A percentile compares a stretch with the other conserved stretches of the same genome.
Evolutionary conservation across 2,888 invertebrate genomes (phyloP).

Genomic region (Boloria euphrosyne): DNA sequence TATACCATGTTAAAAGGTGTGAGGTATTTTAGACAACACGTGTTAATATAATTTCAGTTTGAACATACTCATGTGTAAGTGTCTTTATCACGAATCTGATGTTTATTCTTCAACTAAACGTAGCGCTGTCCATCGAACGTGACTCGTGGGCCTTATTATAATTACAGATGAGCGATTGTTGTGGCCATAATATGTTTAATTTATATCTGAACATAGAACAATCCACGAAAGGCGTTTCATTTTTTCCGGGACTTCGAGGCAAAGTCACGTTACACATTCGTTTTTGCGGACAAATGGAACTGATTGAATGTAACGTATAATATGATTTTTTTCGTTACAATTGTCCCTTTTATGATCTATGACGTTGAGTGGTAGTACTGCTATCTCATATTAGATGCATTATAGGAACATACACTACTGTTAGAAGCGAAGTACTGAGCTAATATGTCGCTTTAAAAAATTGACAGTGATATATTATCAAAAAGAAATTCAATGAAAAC

Average conservation of each 20-base stretch:
- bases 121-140: slow-evolving; percentile 62
- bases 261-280: slow-evolving; percentile 60
- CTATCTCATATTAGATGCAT: slow-evolving; percentile 44
- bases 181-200: slow-evolving; percentile 76
- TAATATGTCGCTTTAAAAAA: too few relatives aligned
- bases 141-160: slow-evolving; percentile 74
- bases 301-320: slow-evolving; percentile 54
- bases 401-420: slow-evolving; percentile 23
- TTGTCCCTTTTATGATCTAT: slow-evolving; percentile 52
- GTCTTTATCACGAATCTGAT: slow-evolving; percentile 45
- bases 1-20: slow-evolving; percentile 1
- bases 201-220: slow-evolving; percentile 69
- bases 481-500: too few relatives aligned
- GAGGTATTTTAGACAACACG: slow-evolving; percentile 18
- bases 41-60: slow-evolving; percentile 21
- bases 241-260: slow-evolving; percentile 56
- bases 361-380: slow-evolving; percentile 36
- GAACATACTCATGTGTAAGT: slow-evolving; percentile 28
- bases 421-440: background rate
- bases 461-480: too few relatives aligned
- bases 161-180: slow-evolving; percentile 80
- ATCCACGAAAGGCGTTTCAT: slow-evolving; percentile 54
- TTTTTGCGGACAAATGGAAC: slow-evolving; percentile 59
- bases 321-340: slow-evolving; percentile 50
- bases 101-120: slow-evolving; percentile 47